Evolutionary conservation across 2,797 vertebrate genomes (phyloP), one percentile per base, ranked within the genome.

Genomic region (Propithecus perrieri): DNA sequence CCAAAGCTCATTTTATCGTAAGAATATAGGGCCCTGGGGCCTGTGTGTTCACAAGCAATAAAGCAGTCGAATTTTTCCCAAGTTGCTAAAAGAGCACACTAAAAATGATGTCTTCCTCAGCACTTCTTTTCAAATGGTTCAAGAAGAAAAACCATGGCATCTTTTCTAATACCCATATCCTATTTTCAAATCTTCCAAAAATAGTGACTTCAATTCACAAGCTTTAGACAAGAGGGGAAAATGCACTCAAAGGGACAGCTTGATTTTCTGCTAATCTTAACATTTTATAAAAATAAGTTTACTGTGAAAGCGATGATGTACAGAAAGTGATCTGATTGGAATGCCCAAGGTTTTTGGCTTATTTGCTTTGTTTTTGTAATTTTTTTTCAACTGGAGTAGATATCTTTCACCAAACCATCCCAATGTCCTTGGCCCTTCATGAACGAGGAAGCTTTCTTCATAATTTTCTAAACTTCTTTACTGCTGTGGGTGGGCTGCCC

Each of bases 211-310:
- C 95, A 97, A 96, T 96, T 96, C 88, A 91, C 43, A 92, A 91
- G 74, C 94, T 79, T 85, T 79, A 97, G 95, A 97, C 94, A 97
- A 94, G 88, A 97, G 59, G 53, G 83, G 81, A 74, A 95, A 97
- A 97, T 96, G 83, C 48, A 94, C 69, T 97, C 95, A 97, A 95
- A 96, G 59, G 87, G 92, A 97, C 75, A 94, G 96, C 92, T 97
- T 96, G 94, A 97, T 91, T 98, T 96, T 94, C 79, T 97, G 96
- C 96, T 97, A 95, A 97, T 95, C 92, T 95, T 95, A 94, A 97
- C 90, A 94, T 95, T 97, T 97, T 97, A 96, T 95, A 97, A 96
- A 98, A 96, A 96, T 94, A 95, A 90, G 22, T 88, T 91, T 88
- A 95, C 53, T 2, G 3, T 53, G 75, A 92, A 97, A 93, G 65